Base-by-base conservation (phyloP, 2,797 vertebrate species). In the Pipistrellus pipistrellus region DNA sequence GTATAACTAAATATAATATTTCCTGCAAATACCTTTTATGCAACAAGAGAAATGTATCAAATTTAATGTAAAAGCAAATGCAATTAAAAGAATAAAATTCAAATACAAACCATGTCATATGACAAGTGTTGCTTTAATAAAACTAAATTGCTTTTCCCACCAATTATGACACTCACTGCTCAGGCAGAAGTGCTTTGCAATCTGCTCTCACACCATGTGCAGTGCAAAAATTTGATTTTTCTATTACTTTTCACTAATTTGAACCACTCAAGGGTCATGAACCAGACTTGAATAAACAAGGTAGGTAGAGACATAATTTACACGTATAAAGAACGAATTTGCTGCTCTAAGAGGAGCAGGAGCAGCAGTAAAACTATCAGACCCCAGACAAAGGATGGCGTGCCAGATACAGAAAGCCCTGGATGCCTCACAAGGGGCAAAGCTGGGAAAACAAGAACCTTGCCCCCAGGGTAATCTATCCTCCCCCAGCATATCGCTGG, bases 71-170 rank as follows among this genome's bases (percentile, higher is more conserved):
- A 95, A 73, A 44, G 9, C 9, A 85, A 77, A 53, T 1, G 38
- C 20, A 85, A 38, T 76, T 51, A 81, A 71, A 80, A 68, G 10
- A 83, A 25, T 71, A 85, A 30, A 73, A 83, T 92, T 88, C 35
- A 95, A 75, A 82, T 78, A 55, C 91, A 48, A 72, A 89, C 55
- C 77, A 44, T 30, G 15, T 64, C 20, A 27, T n/a, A 62, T 59
- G n/a, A 41, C 17, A 92, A 68, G 53, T 85, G 11, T 69, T 88
- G 4, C 59, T 95, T 93, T 92, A 38, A 85, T 80, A 59, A 90
- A 46, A 41, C 9, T 71, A 32, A 90, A 51, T 12, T 53, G 0
- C 5, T 59, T 3, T 57, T 21, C 14, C 21, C 41, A 23, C 10
- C n/a, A 88, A 66, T 84, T 90, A 51, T 13, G 4, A 57, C 17